Conservation (phyloP, 2,113 vertebrate genomes). For the Isurus oxyrinchus region DNA sequence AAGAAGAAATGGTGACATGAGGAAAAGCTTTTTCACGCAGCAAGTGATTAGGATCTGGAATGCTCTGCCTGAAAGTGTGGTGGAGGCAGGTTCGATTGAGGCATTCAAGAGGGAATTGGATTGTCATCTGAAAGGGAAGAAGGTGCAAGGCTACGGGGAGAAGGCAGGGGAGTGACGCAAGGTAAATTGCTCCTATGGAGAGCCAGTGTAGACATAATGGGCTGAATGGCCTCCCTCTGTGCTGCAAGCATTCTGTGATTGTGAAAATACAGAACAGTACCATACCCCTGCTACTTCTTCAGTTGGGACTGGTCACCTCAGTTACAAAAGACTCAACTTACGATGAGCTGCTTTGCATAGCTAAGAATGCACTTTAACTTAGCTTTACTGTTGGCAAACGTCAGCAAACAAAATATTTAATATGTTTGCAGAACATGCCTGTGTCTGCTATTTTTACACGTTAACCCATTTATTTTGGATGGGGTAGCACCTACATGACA, state of each 20-base stretch:
- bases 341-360: not conserved
- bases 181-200: not conserved
- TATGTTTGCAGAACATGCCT: not conserved
- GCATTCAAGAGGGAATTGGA: not conserved
- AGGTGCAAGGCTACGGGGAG: not conserved
- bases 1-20: not conserved
- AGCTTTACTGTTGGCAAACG: not conserved
- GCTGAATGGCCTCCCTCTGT: not conserved
- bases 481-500: not conserved
- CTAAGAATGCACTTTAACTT: not conserved
- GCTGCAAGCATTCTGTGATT: not conserved
- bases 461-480: not conserved
- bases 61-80: not conserved
- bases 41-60: not conserved
- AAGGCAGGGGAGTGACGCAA: not conserved
- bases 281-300: not conserved
- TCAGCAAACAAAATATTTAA: not conserved
- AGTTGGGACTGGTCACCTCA: not conserved
- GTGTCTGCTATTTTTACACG: not conserved
- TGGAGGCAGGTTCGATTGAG: not conserved
- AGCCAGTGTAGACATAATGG: no score
- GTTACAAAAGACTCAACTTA: not conserved
- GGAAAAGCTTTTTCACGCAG: not conserved
- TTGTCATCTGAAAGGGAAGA: not conserved
- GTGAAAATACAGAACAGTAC: not conserved